Conservation (phyloP, 2,888 invertebrate species). For the Apomyelois bistriatella region DNA sequence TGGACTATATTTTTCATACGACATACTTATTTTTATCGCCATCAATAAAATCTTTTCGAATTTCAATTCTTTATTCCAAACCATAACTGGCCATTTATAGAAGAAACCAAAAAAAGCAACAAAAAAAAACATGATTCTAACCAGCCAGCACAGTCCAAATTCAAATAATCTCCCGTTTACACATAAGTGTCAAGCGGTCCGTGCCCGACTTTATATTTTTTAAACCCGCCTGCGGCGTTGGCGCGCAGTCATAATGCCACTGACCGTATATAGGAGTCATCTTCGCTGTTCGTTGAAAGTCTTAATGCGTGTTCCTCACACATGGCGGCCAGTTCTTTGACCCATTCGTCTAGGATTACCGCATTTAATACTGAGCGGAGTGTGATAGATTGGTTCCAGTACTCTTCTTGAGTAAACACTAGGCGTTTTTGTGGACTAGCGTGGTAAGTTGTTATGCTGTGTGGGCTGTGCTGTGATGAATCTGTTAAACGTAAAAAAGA, state of each 20-base stretch:
- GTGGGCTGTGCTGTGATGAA: slow-evolving; percentile 40
- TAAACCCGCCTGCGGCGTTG: slow-evolving; percentile 37
- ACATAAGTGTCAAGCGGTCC: slow-evolving; percentile 18
- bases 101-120: too few relatives aligned
- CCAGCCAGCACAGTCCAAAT: neutral
- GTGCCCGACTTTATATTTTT: neutral
- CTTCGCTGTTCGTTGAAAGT: slow-evolving; percentile 50
- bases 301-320: slow-evolving; percentile 94
- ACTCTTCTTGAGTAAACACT: slow-evolving; percentile 63
- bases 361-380: slow-evolving; percentile 79
- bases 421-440: slow-evolving; percentile 47
- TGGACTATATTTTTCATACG: neutral
- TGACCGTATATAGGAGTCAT: slow-evolving; percentile 54
- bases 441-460: slow-evolving; percentile 30
- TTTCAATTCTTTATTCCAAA: neutral
- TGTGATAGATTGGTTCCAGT: slow-evolving; percentile 70
- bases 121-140: neutral
- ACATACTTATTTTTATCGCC: neutral
- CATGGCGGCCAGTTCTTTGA: slow-evolving; percentile 96
- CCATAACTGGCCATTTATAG: neutral
- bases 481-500: slow-evolving; percentile 28
- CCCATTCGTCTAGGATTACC: slow-evolving; percentile 95
- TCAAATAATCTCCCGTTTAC: neutral
- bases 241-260: slow-evolving; percentile 72
- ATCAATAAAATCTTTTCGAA: neutral